Evolutionary conservation across 1,140 invertebrate genomes (phyloP).

Genomic region (Wiebesia pumilae): DNA sequence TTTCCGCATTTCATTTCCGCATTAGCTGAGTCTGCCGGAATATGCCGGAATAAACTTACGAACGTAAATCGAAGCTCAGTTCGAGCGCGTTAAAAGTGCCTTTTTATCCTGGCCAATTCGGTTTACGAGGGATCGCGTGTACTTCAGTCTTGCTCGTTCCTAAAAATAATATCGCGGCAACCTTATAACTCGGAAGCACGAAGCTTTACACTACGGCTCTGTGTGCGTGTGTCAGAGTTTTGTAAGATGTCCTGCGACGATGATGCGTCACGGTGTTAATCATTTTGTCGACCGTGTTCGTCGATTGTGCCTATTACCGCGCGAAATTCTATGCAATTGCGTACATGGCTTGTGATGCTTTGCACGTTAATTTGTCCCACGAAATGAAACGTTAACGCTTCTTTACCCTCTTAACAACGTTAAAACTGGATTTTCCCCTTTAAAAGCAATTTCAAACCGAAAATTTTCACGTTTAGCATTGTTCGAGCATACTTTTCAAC

Average conservation of each 20-base stretch:
- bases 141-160: background rate
- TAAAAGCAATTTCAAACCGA: background rate
- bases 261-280: background rate
- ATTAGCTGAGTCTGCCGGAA: too few species aligned
- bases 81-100: background rate
- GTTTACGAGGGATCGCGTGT: background rate
- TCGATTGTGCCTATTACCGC: background rate
- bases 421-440: background rate
- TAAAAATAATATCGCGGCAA: background rate
- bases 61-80: background rate
- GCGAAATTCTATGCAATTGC: background rate
- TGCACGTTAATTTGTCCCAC: background rate
- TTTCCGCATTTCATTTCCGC: too few species aligned
- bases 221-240: background rate
- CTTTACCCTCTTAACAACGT: too few species aligned
- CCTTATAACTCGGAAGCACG: background rate
- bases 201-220: background rate
- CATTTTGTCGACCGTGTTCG: background rate
- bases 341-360: background rate
- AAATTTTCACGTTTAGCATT: too few species aligned
- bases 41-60: background rate
- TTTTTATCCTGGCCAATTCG: background rate
- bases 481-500: too few species aligned
- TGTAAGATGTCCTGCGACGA: background rate
- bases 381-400: background rate